Conservation (phyloP, 2,888 invertebrate species). For the Drepanosiphum platanoidis region DNA sequence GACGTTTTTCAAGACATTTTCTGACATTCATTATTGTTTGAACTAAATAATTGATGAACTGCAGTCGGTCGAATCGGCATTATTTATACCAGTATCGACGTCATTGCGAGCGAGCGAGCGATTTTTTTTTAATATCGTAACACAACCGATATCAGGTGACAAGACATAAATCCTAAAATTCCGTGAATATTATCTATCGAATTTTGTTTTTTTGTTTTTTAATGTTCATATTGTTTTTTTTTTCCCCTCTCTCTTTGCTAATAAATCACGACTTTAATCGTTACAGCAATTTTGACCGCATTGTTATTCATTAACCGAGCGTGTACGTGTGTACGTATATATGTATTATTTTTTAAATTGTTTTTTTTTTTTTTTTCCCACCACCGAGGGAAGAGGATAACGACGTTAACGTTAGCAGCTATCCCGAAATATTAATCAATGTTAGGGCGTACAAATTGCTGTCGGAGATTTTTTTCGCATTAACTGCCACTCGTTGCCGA, state of each 20-base stretch:
- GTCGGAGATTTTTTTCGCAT: slow-evolving; percentile 56
- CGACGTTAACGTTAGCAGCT: slow-evolving; percentile 55
- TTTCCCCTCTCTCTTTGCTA: slow-evolving; percentile 20
- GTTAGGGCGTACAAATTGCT: slow-evolving; percentile 52
- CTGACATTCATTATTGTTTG: not conserved
- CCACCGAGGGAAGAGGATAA: slow-evolving; percentile 41
- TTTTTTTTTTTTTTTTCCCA: slow-evolving; percentile 12
- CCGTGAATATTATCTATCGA: slow-evolving; percentile 41
- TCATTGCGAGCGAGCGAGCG: not conserved
- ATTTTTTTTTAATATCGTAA: slow-evolving; percentile 39
- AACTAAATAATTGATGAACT: not conserved
- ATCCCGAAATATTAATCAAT: slow-evolving; percentile 61
- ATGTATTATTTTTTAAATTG: slow-evolving; percentile 37
- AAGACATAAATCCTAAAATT: slow-evolving; percentile 51
- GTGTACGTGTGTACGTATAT: not conserved
- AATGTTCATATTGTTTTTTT: slow-evolving; percentile 47
- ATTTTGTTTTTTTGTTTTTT: slow-evolving; percentile 17
- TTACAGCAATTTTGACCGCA: slow-evolving; percentile 47
- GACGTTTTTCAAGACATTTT: slow-evolving; percentile 8
- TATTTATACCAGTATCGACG: slow-evolving; percentile 14
- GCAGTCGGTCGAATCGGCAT: not conserved
- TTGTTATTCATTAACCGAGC: slow-evolving; percentile 38
- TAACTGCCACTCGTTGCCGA: slow-evolving; percentile 35
- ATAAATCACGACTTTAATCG: slow-evolving; percentile 58
- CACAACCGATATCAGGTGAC: slow-evolving; percentile 44